Evolutionary conservation across 2,797 vertebrate species (phyloP), one percentile per base, ranked within the genome.

Genomic region (Hydrocynus forskahlii): DNA sequence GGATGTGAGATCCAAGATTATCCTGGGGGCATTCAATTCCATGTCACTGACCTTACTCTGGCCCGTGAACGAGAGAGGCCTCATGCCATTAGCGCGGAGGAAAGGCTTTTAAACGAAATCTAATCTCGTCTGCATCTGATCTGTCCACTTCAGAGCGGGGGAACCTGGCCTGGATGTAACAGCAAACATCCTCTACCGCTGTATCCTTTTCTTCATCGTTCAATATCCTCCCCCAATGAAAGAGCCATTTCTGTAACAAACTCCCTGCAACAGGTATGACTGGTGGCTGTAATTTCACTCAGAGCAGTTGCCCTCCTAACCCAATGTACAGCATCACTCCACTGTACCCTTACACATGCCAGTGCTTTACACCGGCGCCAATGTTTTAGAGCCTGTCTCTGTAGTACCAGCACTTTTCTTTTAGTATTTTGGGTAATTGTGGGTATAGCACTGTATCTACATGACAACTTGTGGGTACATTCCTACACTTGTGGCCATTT

Each of bases 21-120:
- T 88, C 85, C 82, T 76, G 80, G 76, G 86, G 89, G 87, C 89
- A 83, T 92, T 91, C 82, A 85, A 89, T 90, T 91, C 87, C 90
- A 86, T 81, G 74, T 86, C 81, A 82, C 85, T 91, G 91, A 92
- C 91, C 91, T 89, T 86, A 87, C 83, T 84, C 83, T 84, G 89
- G 89, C 90, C 89, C 90, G 87, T 87, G 85, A 63, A 80, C 83
- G 74, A 82, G 71, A 82, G 72, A 83, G 84, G 81, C 83, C 83
- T 82, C 85, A 81, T 88, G 87, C 91, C 90, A 91, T 90, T 89
- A 91, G 89, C 85, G 86, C 74, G 68, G 87, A 82, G 84, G 82
- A 89, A 81, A 89, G 88, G 89, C 89, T 92, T 92, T 93, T 90
- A 91, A 87, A 89, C 68, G 90, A 90, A 92, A 92, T 90, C 88